Conservation (phyloP, 2,888 invertebrate genomes). For the Drosophila prolongata region DNA sequence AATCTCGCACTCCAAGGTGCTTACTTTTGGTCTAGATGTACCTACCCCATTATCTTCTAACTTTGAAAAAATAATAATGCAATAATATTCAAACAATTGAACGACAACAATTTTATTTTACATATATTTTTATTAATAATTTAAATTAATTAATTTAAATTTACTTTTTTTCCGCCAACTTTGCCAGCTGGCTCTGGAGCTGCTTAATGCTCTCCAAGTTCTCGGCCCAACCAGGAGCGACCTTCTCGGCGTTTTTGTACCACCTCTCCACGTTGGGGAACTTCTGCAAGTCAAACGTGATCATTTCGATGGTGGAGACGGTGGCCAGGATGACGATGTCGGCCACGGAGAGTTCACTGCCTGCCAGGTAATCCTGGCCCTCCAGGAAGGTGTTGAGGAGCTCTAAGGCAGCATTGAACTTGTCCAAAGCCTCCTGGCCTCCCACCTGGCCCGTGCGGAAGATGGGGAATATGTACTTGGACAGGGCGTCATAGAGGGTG, state of each 20-base stretch:
- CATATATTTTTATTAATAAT: background rate
- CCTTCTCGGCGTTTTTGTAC: slow-evolving; percentile 87
- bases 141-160: too few relatives aligned
- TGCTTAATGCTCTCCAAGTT: slow-evolving; percentile 84
- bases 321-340: slow-evolving; percentile 88
- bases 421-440: slow-evolving; percentile 19
- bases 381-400: slow-evolving; percentile 50
- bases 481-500: slow-evolving; percentile 88
- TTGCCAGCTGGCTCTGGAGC: slow-evolving; percentile 67
- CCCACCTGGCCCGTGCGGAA: slow-evolving; percentile 22
- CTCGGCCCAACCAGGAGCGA: slow-evolving; percentile 86
- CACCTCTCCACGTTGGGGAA: slow-evolving; percentile 47
- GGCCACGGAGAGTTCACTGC: slow-evolving; percentile 89
- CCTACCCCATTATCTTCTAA: too few relatives aligned
- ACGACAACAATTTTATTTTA: too few relatives aligned
- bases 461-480: slow-evolving; percentile 86
- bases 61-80: too few relatives aligned
- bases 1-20: too few relatives aligned
- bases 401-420: slow-evolving; percentile 38
- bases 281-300: slow-evolving; percentile 26
- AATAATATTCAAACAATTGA: too few relatives aligned
- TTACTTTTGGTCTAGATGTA: too few relatives aligned
- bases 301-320: slow-evolving; percentile 23
- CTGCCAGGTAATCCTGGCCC: slow-evolving; percentile 85
- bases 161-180: background rate